Base-by-base conservation (phyloP, 2,797 vertebrate species). In the Pitangus sulphuratus region DNA sequence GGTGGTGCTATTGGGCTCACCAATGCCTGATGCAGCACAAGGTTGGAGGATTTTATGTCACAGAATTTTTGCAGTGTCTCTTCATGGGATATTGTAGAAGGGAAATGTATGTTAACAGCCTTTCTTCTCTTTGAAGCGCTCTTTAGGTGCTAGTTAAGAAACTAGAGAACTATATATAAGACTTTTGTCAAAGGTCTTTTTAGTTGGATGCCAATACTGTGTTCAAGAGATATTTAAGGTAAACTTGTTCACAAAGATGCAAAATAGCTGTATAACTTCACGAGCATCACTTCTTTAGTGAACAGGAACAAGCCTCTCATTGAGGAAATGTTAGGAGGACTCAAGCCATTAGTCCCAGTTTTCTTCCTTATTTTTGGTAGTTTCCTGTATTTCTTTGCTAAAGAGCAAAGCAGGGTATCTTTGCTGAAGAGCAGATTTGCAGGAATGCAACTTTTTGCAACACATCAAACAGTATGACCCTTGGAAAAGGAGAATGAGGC, bases 1-100 rank as follows among this genome's bases (percentile, higher is more conserved):
- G 5, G 8, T 18, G 8, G 7, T 69, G 51, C 2, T 31, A 5
- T 0, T 53, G 50, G 50, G 45, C 8, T 65, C 1, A 0, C 2
- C 28, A 50, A 26, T 40, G 18, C 15, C 30, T 54, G 22, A 21
- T 3, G 2, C 40, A 33, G 6, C 12, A 18, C 26, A 64, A 80
- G 5, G 11, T 25, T 5, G 1, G n/a, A 88, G 35, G 20, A 10
- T 4, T 76, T 60, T 33, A 25, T 8, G 16, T 21, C 28, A 56
- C n/a, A 50, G 37, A 85, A 16, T 71, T 68, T 61, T 15, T 44
- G 31, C 42, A 15, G 10, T 3, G 4, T 31, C 12, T 45, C 79
- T 40, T 76, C 42, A 65, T 21, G 6, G 22, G 20, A 15, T 53
- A 40, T 2, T 65, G 19, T 37, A 28, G 42, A 86, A 83, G 7